Conservation (phyloP, 2,113 vertebrate genomes). For the Glaucomys volans region DNA sequence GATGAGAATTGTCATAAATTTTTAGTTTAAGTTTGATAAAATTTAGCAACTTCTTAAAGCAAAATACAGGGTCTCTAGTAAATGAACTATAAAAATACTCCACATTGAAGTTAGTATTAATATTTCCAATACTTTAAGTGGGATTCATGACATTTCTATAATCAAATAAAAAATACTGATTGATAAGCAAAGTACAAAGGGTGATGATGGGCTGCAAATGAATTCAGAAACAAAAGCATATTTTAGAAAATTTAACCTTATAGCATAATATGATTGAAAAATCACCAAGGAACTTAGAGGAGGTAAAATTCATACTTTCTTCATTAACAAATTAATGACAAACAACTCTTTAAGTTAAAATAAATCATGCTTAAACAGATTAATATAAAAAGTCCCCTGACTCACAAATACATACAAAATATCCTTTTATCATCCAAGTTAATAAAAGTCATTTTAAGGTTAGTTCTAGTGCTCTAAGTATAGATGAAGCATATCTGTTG, state of each 20-base stretch:
- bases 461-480: not conserved
- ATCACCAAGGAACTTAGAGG: not conserved
- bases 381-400: not conserved
- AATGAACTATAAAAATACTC: not conserved
- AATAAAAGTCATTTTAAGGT: not conserved
- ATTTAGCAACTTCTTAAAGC: not conserved
- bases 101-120: not conserved
- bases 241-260: conserved; percentile 27
- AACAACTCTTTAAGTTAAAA: not conserved
- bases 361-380: not conserved
- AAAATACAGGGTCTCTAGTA: not conserved
- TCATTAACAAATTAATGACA: not conserved
- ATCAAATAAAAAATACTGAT: not conserved
- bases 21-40: not conserved
- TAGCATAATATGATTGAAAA: not conserved
- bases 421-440: not conserved
- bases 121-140: not conserved
- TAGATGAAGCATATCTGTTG: not conserved
- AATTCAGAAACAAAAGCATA: not conserved
- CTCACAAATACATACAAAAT: not conserved
- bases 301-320: not conserved
- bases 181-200: not conserved
- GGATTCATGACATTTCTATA: not conserved
- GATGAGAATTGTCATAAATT: not conserved
- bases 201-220: not conserved